phyloP scores from a whole-genome alignment of 2,797 vertebrate genomes.

The Tauraco hartlaubi region DNA sequence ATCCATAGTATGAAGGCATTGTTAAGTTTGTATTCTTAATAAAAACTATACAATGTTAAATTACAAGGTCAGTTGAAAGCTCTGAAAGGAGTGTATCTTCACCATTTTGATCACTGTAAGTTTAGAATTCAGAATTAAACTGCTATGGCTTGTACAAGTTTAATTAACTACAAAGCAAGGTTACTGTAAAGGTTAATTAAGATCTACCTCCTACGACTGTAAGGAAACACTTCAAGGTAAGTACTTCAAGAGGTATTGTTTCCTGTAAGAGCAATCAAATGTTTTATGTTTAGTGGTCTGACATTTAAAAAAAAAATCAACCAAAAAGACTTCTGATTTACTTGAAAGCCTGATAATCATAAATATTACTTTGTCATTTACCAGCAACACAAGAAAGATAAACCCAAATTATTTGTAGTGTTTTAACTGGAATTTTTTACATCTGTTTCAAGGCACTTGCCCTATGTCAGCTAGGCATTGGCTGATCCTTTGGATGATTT shows the following conservation, averaged over 20 bases:
- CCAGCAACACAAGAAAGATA: not conserved
- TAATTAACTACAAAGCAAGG: slow-evolving; percentile 57
- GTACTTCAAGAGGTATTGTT: slow-evolving; percentile 26
- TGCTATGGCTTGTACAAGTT: slow-evolving; percentile 9
- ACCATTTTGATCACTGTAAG: slow-evolving; percentile 4
- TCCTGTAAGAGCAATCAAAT: not conserved
- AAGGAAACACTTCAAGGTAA: slow-evolving; percentile 7
- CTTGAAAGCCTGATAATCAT: not conserved
- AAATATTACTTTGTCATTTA: not conserved
- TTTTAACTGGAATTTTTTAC: not conserved
- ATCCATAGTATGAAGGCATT: not conserved
- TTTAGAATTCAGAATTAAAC: slow-evolving; percentile 15
- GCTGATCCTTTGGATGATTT: slow-evolving; percentile 10
- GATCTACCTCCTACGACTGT: not conserved
- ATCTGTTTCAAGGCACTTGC: not conserved
- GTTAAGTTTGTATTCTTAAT: not conserved
- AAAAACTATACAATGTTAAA: not conserved
- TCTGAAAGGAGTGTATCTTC: not conserved
- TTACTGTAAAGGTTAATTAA: slow-evolving; percentile 68
- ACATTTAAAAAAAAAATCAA: not conserved
- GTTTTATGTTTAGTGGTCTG: not conserved
- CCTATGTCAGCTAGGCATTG: not conserved
- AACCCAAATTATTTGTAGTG: not conserved
- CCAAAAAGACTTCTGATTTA: not conserved
- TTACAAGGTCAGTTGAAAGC: not conserved